phyloP scores from a whole-genome alignment of 2,888 invertebrate genomes.

The Caenorhabditis sinica region DNA sequence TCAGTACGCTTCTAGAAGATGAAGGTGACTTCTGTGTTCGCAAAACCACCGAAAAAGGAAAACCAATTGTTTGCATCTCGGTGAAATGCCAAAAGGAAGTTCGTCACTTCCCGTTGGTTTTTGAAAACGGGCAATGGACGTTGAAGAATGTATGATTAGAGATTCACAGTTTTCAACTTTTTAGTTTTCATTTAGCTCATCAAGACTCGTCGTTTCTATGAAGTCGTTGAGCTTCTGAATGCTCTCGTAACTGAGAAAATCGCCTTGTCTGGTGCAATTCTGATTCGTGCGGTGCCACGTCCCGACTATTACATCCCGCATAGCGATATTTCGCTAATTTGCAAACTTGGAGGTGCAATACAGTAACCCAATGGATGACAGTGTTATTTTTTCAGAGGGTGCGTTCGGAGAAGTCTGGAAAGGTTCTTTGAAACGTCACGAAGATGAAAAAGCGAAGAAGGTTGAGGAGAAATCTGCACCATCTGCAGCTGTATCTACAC shows the following conservation, averaged over 20 bases:
- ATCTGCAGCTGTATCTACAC: not conserved
- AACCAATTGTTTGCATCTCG: slow-evolving; percentile 55
- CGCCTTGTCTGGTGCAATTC: slow-evolving; percentile 34
- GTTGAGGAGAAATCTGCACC: slow-evolving; percentile 23
- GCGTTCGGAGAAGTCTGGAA: slow-evolving; percentile 71
- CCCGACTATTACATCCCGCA: slow-evolving; percentile 70
- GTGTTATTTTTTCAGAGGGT: slow-evolving; percentile 29
- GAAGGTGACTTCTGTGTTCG: slow-evolving; percentile 58
- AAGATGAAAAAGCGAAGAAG: slow-evolving; percentile 7
- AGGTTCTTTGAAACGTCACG: slow-evolving; percentile 45
- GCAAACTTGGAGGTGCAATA: slow-evolving; percentile 50
- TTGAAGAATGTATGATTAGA: slow-evolving; percentile 34
- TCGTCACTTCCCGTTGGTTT: slow-evolving; percentile 53
- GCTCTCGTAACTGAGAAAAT: slow-evolving; percentile 55
- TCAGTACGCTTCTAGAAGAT: slow-evolving; percentile 55
- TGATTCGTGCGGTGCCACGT: slow-evolving; percentile 52
- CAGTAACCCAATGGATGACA: not conserved
- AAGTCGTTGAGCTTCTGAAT: slow-evolving; percentile 51
- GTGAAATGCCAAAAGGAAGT: slow-evolving; percentile 46
- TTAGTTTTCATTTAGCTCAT: slow-evolving; percentile 3
- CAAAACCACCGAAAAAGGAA: slow-evolving; percentile 56
- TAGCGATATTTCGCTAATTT: slow-evolving; percentile 51
- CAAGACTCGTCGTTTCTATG: slow-evolving; percentile 34
- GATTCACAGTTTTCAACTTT: not conserved
- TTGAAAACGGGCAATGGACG: slow-evolving; percentile 47